Base-by-base conservation (phyloP, 2,113 vertebrate species). In the Oxyura jamaicensis region DNA sequence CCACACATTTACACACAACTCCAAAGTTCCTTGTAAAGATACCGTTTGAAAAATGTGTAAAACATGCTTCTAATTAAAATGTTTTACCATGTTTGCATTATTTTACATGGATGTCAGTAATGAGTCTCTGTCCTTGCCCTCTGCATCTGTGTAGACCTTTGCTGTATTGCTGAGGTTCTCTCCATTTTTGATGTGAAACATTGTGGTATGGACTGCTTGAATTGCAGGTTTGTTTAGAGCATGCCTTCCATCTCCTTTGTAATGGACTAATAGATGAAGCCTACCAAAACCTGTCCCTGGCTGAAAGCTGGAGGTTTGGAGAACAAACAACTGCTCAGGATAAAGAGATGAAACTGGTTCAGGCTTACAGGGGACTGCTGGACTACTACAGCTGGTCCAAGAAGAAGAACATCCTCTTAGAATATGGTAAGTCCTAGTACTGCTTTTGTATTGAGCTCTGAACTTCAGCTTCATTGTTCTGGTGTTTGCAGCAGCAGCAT, bases 221-320 rank as follows among this genome's bases (percentile, higher is more conserved):
- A 88, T 56, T 77, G 39, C 90, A 99, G 99, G 97, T 99, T 69
- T 98, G 97, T 88, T 94, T 99, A 94, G 99, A 99, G 69, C 99
- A 99, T 7, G 83, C 96, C 3, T 98, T 99, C 79, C 98, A 98
- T 83, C 98, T 99, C n/a, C 69, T 99, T 85, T 97, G 98, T 53
- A 97, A 98, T 1, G 98, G 98, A 26, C 94, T 97, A 80, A 55
- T 98, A 36, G 97, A 99, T 20, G 98, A 99, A 11, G 99, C 99
- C 6, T 98, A 97, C 76, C 97, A 95, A 65, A 98, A 97, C 69
- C 96, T 99, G 39, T 97, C 96, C 35, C 36, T 97, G 2, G 98
- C 98, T 35, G 98, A 99, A 88, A 98, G 98, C 55, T 99, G 99
- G 99, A 97, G 98, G 55, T 97, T 98, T 1, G 99, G 99, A 52